Evolutionary conservation across 2,113 vertebrate genomes (phyloP).

Genomic region (Anolis sagrei): DNA sequence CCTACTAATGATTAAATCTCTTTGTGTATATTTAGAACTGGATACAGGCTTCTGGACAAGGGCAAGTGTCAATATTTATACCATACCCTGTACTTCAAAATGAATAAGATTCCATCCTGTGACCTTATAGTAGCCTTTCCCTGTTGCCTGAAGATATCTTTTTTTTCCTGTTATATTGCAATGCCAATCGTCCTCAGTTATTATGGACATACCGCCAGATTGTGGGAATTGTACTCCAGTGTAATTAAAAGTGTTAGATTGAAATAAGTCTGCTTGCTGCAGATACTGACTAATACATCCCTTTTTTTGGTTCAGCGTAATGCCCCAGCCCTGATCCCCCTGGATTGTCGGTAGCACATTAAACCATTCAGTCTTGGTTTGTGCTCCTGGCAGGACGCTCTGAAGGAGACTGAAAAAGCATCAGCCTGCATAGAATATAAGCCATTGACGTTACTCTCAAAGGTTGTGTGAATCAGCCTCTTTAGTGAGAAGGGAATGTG

Average conservation of each 20-base stretch:
- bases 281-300: background rate
- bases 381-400: background rate
- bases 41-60: too few species aligned
- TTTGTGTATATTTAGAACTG: too few species aligned
- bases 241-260: background rate
- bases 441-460: background rate
- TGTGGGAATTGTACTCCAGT: background rate
- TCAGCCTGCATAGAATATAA: slow-evolving; percentile 7
- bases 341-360: background rate
- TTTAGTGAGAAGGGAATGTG: background rate
- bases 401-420: background rate
- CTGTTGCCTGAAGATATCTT: too few species aligned
- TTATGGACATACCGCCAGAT: too few species aligned
- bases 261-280: background rate
- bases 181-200: too few species aligned
- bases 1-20: too few species aligned
- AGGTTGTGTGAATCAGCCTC: slow-evolving; percentile 28
- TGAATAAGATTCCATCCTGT: too few species aligned
- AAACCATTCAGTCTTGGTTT: background rate
- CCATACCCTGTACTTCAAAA: too few species aligned
- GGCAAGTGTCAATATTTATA: too few species aligned
- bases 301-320: background rate
- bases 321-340: background rate
- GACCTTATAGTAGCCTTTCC: too few species aligned
- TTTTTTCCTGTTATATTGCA: too few species aligned